A percentile compares a stretch with the other conserved stretches of the same genome.
These are phyloP conservation scores for Caenorhabditis sp. DNA, from an alignment of 2,888 invertebrate genomes.

Conservation along the genomic window DNA sequence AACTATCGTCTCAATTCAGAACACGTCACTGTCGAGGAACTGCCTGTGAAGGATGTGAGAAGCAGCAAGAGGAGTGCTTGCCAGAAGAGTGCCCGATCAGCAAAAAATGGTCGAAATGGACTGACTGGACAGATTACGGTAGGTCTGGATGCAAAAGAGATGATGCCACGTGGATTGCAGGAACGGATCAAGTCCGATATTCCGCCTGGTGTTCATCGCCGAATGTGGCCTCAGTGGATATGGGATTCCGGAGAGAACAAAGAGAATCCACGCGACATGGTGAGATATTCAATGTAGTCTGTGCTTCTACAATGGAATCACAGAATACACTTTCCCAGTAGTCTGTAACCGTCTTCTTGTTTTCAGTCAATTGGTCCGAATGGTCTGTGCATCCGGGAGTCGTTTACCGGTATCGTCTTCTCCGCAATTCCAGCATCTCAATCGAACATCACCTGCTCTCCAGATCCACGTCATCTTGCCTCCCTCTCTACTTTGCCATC, in stretches of 20 bases:
- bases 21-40: conserved; percentile 38
- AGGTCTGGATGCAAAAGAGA: background rate
- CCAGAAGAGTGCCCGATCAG: conserved; percentile 24
- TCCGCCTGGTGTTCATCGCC: conserved; percentile 38
- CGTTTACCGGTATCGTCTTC: conserved; percentile 29
- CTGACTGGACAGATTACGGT: conserved; percentile 44
- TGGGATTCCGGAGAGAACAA: conserved; percentile 23
- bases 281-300: background rate
- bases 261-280: conserved; percentile 20
- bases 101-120: conserved; percentile 50
- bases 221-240: conserved; percentile 26
- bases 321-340: background rate
- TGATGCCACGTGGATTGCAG: conserved; percentile 9
- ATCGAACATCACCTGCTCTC: conserved; percentile 45
- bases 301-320: background rate
- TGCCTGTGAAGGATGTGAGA: conserved; percentile 48
- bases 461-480: conserved; percentile 29
- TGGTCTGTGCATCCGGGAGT: conserved; percentile 43
- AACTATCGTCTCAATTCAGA: conserved; percentile 6
- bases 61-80: conserved; percentile 12
- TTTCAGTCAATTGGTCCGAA: conserved; percentile 41
- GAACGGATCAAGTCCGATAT: conserved; percentile 24
- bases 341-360: no score
- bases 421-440: conserved; percentile 21
- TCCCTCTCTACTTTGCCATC: conserved; percentile 37